These are phyloP conservation scores for Heterotis niloticus DNA, from an alignment of 2,113 vertebrate genomes.

Conservation along the genomic window DNA sequence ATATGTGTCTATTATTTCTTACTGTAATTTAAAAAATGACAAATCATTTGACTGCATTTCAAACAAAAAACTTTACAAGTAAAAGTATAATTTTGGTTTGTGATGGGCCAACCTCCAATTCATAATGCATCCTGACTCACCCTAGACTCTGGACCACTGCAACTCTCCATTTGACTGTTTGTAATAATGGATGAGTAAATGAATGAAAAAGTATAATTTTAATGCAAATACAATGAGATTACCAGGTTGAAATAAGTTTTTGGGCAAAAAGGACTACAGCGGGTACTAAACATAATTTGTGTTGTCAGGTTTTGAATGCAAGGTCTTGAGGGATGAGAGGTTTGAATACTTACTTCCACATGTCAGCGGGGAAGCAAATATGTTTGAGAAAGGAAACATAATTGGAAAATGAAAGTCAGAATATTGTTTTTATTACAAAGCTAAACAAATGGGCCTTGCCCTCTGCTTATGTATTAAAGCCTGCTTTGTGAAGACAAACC, in stretches of 20 bases:
- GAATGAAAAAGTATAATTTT: not conserved
- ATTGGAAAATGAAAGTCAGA: conserved; percentile 63
- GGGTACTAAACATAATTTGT: conserved; percentile 34
- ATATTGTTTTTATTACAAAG: conserved; percentile 72
- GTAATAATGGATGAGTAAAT: too few species aligned
- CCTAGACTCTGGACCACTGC: too few species aligned
- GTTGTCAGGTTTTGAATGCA: conserved; percentile 53
- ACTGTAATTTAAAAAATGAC: too few species aligned
- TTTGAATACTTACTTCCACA: conserved; percentile 42
- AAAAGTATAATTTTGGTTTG: too few species aligned
- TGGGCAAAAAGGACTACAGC: conserved; percentile 25
- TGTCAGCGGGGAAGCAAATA: conserved; percentile 32
- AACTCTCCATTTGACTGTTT: too few species aligned
- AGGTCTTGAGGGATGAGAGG: conserved; percentile 32
- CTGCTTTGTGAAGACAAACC: conserved; percentile 53
- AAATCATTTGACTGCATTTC: too few species aligned
- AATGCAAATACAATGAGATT: not conserved
- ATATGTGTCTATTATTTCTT: too few species aligned
- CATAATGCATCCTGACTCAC: too few species aligned
- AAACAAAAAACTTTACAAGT: too few species aligned
- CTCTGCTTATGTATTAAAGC: conserved; percentile 59
- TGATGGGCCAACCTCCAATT: too few species aligned
- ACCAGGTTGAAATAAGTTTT: conserved; percentile 51
- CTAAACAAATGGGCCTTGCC: conserved; percentile 63
- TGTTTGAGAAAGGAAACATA: conserved; percentile 52